Evolutionary conservation across 2,888 invertebrate species (phyloP).

Genomic region (Drosophila mettleri): DNA sequence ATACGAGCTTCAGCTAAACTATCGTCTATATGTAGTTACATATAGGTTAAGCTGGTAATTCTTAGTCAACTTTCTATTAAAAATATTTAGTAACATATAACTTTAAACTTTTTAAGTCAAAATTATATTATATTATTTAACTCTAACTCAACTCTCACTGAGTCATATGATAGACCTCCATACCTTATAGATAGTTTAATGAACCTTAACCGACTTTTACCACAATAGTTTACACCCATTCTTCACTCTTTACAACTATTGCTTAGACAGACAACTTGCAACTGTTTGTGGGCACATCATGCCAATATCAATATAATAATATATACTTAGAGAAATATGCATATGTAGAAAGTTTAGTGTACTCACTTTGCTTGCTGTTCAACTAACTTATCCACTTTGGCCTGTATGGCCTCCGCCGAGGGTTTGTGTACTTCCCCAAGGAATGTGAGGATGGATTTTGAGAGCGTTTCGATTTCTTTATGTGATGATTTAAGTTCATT

Average conservation of each 20-base stretch:
- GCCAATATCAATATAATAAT: neutral
- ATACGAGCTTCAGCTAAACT: neutral
- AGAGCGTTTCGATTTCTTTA: slow-evolving; percentile 89
- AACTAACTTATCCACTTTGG: slow-evolving; percentile 89
- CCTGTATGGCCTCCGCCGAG: slow-evolving; percentile 89
- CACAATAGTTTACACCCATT: neutral
- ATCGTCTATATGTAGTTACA: no score
- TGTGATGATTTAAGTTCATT: slow-evolving; percentile 89
- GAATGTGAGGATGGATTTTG: slow-evolving; percentile 89
- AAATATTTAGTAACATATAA: no score
- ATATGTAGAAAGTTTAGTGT: slow-evolving; percentile 11
- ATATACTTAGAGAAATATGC: neutral
- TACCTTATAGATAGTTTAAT: neutral
- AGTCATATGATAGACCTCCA: no score
- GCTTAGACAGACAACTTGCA: neutral
- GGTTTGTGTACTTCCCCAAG: slow-evolving; percentile 89
- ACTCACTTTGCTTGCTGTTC: slow-evolving; percentile 89
- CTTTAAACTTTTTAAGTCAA: no score
- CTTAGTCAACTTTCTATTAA: no score
- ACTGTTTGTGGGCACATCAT: neutral
- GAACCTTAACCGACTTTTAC: neutral
- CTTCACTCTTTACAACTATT: neutral
- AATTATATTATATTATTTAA: no score
- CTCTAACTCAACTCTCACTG: no score
- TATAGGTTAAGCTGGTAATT: no score